These are phyloP conservation scores for Drosophila pseudotalamancana DNA, from an alignment of 2,888 invertebrate species.

Conservation along the genomic window DNA sequence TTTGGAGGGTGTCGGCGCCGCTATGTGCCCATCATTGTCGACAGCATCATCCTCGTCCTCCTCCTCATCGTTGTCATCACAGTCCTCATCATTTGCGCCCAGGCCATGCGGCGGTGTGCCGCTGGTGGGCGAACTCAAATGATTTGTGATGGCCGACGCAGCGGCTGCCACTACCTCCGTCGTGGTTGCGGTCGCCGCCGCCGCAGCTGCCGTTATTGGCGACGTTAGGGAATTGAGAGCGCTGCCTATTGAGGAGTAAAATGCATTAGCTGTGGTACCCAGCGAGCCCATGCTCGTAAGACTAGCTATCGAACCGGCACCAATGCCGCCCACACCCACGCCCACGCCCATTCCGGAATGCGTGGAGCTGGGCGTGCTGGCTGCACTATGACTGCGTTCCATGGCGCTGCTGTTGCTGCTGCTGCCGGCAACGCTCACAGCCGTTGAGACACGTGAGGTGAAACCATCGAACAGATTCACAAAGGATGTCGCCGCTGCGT, in stretches of 20 bases:
- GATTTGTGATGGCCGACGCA: conserved; percentile 81
- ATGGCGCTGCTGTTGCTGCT: conserved; percentile 47
- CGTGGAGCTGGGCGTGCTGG: conserved; percentile 79
- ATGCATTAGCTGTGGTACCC: conserved; percentile 81
- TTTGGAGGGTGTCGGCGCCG: conserved; percentile 82
- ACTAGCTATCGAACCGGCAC: conserved; percentile 74
- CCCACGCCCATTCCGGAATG: conserved; percentile 48
- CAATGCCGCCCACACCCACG: conserved; percentile 41
- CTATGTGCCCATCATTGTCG: conserved; percentile 71
- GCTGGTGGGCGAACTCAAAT: conserved; percentile 81
- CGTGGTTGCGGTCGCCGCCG: conserved; percentile 80
- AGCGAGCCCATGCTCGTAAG: conserved; percentile 79
- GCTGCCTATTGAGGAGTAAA: conserved; percentile 81
- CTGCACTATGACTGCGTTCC: conserved; percentile 72
- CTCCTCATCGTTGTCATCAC: conserved; percentile 72
- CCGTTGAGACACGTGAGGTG: conserved; percentile 81
- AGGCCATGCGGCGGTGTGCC: conserved; percentile 79
- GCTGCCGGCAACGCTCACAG: conserved; percentile 73
- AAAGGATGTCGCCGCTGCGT: conserved; percentile 76
- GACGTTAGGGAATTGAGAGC: conserved; percentile 81
- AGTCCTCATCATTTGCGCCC: conserved; percentile 67
- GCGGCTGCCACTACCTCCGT: conserved; percentile 81
- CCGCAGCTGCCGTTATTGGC: conserved; percentile 81
- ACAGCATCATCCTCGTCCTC: conserved; percentile 78
- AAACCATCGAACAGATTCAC: conserved; percentile 82